phyloP scores from a whole-genome alignment of 2,113 vertebrate species.

The Euleptes europaea region DNA sequence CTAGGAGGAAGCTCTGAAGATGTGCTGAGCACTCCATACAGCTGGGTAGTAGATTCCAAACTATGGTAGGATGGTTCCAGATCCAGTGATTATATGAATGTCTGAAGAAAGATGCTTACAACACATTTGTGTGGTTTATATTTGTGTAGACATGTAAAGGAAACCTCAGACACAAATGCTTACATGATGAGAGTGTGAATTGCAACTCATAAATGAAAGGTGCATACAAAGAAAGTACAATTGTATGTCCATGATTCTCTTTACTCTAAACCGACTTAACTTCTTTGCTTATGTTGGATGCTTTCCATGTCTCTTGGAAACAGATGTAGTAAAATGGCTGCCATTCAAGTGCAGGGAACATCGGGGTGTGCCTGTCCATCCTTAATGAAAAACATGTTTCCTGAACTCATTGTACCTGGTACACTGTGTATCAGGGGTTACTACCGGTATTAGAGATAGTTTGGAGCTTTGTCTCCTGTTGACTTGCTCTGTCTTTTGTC shows the following conservation, averaged over 20 bases:
- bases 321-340: neutral
- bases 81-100: neutral
- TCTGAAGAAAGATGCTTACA: neutral
- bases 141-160: neutral
- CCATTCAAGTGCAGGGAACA: slow-evolving; percentile 16
- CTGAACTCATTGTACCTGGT: slow-evolving; percentile 5
- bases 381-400: slow-evolving; percentile 30
- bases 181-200: neutral
- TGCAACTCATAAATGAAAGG: neutral
- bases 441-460: neutral
- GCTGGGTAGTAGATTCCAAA: neutral
- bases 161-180: neutral
- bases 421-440: slow-evolving; percentile 23
- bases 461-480: slow-evolving; percentile 10
- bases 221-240: neutral
- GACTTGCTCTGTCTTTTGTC: slow-evolving; percentile 5
- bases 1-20: neutral
- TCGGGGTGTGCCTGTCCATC: neutral
- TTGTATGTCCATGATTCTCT: slow-evolving; percentile 6
- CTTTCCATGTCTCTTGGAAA: neutral
- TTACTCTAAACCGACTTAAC: slow-evolving; percentile 1
- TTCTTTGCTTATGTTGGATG: neutral
- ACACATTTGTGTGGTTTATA: neutral
- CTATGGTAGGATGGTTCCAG: neutral
- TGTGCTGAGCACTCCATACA: neutral